A percentile compares a stretch with the other conserved stretches of the same genome.
Evolutionary conservation across 2,113 vertebrate species (phyloP).

Genomic region (Neolamprologus fasciatus): DNA sequence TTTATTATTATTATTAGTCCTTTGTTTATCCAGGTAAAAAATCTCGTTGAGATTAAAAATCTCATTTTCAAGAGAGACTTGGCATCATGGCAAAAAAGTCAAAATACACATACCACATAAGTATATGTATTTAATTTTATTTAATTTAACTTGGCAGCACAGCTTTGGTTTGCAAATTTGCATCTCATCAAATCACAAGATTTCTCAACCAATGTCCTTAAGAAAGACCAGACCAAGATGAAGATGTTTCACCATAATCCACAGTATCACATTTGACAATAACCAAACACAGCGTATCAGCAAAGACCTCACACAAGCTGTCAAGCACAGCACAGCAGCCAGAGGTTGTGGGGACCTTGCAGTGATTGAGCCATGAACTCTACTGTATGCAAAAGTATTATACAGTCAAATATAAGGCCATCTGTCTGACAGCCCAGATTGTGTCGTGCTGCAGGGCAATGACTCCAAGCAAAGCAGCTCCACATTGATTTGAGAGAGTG

Average conservation of each 20-base stretch:
- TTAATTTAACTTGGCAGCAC: not conserved
- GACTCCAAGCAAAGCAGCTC: not conserved
- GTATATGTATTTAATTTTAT: no score
- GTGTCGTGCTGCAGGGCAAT: not conserved
- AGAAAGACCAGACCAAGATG: not conserved
- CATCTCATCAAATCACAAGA: not conserved
- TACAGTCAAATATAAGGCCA: not conserved
- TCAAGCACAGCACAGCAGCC: not conserved
- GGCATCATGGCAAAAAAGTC: rapidly evolving
- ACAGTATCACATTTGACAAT: not conserved
- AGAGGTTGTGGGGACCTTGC: rapidly evolving
- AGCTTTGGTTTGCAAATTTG: not conserved
- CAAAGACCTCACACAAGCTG: not conserved
- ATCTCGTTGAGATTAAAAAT: no score
- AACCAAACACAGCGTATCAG: not conserved
- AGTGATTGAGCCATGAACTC: not conserved
- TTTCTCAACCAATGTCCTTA: not conserved
- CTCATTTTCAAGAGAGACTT: no score
- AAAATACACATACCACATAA: no score
- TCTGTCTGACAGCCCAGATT: not conserved
- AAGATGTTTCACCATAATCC: not conserved
- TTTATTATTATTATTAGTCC: no score
- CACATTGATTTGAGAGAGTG: not conserved
- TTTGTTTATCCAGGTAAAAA: no score
- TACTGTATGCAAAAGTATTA: not conserved